Conservation (phyloP, 2,888 invertebrate genomes). For the Lochmaea capreae region DNA sequence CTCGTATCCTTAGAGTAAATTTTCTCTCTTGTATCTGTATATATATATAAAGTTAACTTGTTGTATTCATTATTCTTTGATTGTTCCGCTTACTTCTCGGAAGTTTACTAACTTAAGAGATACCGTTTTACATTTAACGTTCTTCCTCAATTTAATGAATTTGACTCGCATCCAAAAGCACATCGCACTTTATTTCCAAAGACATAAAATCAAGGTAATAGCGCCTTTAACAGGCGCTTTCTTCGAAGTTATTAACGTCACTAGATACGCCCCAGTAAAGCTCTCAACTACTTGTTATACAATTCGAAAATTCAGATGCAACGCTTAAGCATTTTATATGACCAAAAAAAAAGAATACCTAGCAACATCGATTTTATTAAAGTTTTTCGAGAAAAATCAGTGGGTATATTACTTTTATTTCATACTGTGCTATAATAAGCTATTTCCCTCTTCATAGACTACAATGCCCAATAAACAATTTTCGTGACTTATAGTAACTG, state of each 20-base stretch:
- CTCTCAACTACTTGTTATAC: constrained; percentile 19
- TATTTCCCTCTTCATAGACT: too few relatives aligned
- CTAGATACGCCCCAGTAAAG: background rate
- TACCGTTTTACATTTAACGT: constrained; percentile 16
- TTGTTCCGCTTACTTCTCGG: constrained; percentile 18
- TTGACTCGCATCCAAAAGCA: constrained; percentile 7
- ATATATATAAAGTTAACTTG: background rate
- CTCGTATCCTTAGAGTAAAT: background rate
- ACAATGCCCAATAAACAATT: too few relatives aligned
- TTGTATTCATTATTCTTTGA: constrained; percentile 13
- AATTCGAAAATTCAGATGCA: constrained; percentile 9
- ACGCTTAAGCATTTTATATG: background rate
- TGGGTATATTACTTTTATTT: too few relatives aligned
- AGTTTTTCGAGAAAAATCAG: too few relatives aligned
- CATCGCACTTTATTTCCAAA: constrained; percentile 24
- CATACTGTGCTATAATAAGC: too few relatives aligned
- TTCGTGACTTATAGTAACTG: too few relatives aligned
- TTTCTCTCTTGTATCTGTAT: background rate
- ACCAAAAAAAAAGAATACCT: background rate
- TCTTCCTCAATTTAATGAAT: constrained; percentile 14
- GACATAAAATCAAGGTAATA: constrained; percentile 23
- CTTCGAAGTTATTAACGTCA: constrained; percentile 17
- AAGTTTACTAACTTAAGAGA: constrained; percentile 16
- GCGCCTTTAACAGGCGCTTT: constrained; percentile 11
- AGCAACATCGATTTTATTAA: background rate